Evolutionary conservation across 35 echinoderm and acorn worm species (phyloP), one percentile per base, ranked within the genome.

Genomic region (Apostichopus japonicus): DNA sequence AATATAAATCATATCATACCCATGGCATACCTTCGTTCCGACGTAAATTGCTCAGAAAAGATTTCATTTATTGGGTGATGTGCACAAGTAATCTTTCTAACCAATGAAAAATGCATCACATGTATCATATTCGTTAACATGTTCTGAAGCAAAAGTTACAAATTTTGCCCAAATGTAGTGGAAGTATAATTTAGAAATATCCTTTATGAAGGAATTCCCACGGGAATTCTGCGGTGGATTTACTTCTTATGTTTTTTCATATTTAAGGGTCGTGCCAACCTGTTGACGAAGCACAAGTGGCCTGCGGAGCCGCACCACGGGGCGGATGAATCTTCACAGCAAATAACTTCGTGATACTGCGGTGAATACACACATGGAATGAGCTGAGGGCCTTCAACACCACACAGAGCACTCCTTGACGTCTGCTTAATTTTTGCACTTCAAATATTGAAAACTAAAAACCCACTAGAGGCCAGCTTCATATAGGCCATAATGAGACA

Each of bases 221-320:
- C 51, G 79, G 54, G 79, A 83, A 55, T 54, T 54, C 33, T 17
- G n/a, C 51, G 10, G 54, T 15, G 51, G 54, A 53, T 52, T 83
- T 52, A 54, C n/a, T 17, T 83, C 54, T n/a, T 83, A 19, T 83
- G 79, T 19, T 83, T 54, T 44, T 17, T 8, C 25, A 52, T 33
- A 52, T 17, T 83, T 54, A 54, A 44, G 79, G 51, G 79, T 83
- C 79, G 79, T 83, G 79, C 79, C 79, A 83, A 83, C 44, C 79
- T 54, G 44, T 52, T 52, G 79, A 55, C 79, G 79, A 83, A 83
- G 79, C 79, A 83, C 79, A 52, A 19, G 25, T 55, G 25, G 79
- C 79, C 79, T 55, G 79, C 25, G 44, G 79, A n/a, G 79, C 79
- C 54, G 11, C 63, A 67, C 63, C 11, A 19, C 14, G 63, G 63